These are phyloP conservation scores for Pristionchus fissidentatus DNA, from an alignment of 2,888 invertebrate species.

Conservation along the genomic window DNA sequence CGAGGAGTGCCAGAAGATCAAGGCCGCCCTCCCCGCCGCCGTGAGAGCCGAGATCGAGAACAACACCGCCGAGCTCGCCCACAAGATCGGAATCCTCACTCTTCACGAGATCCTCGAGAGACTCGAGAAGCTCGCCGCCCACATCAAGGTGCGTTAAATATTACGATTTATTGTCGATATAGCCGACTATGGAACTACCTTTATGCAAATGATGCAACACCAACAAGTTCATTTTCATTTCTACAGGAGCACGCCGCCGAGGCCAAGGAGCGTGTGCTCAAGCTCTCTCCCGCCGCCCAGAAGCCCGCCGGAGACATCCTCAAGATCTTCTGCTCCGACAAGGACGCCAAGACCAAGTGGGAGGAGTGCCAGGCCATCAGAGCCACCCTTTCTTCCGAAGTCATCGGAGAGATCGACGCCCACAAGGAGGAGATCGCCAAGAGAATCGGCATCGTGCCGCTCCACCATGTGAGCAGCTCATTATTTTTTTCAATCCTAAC, in stretches of 20 bases:
- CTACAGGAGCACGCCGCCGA: constrained; percentile 13
- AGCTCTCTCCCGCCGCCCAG: not conserved
- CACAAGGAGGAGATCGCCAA: not conserved
- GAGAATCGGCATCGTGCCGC: not conserved
- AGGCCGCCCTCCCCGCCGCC: not conserved
- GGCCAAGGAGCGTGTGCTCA: not conserved
- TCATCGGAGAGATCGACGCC: constrained; percentile 22
- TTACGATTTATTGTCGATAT: too few species aligned
- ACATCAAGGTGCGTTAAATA: not conserved
- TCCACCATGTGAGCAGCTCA: too few species aligned
- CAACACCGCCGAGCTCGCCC: constrained; percentile 25
- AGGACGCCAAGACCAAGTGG: not conserved
- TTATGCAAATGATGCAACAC: not conserved
- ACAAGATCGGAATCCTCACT: constrained; percentile 21
- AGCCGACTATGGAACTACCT: too few species aligned
- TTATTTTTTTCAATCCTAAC: too few species aligned
- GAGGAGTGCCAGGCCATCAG: not conserved
- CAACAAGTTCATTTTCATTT: not conserved
- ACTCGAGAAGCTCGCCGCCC: constrained; percentile 10
- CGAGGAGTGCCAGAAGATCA: constrained; percentile 17
- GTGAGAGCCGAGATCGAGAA: constrained; percentile 19
- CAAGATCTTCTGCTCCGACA: constrained; percentile 21
- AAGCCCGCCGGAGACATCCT: not conserved
- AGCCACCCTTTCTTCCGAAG: not conserved
- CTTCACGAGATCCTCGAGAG: not conserved